A percentile compares a stretch with the other conserved stretches of the same genome.
Conservation (phyloP, 1,140 invertebrate genomes). For the Orius laevigatus region DNA sequence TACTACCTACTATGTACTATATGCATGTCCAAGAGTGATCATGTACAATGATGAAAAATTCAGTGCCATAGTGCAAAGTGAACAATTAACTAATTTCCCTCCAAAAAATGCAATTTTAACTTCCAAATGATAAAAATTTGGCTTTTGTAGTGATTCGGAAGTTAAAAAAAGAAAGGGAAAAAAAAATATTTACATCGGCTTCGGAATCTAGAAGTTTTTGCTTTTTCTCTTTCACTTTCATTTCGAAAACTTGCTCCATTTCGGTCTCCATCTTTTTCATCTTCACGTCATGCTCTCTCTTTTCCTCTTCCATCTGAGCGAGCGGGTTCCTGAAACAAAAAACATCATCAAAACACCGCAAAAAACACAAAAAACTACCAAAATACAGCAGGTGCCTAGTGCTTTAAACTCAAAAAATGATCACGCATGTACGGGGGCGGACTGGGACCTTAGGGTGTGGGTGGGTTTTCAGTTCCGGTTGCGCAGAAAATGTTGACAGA, state of each 20-base stretch:
- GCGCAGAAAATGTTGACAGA: no score
- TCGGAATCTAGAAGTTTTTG: slow-evolving; percentile 87
- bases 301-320: slow-evolving; percentile 95
- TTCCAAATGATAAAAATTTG: background rate
- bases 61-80: no score
- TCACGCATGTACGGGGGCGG: background rate
- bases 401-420: background rate
- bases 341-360: background rate
- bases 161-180: slow-evolving; percentile 10
- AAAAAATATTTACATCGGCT: slow-evolving; percentile 45
- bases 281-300: slow-evolving; percentile 84
- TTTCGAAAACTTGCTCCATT: slow-evolving; percentile 86
- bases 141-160: background rate
- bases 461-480: no score
- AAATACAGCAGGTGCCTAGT: background rate
- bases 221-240: slow-evolving; percentile 77
- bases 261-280: slow-evolving; percentile 94
- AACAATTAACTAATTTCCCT: no score
- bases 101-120: background rate
- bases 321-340: slow-evolving; percentile 68
- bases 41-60: no score
- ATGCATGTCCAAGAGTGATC: no score
- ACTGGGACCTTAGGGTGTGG: no score
- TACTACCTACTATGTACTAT: no score
- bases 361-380: background rate